Evolutionary conservation across 2,797 vertebrate genomes (phyloP).

Genomic region (Perodicticus potto): DNA sequence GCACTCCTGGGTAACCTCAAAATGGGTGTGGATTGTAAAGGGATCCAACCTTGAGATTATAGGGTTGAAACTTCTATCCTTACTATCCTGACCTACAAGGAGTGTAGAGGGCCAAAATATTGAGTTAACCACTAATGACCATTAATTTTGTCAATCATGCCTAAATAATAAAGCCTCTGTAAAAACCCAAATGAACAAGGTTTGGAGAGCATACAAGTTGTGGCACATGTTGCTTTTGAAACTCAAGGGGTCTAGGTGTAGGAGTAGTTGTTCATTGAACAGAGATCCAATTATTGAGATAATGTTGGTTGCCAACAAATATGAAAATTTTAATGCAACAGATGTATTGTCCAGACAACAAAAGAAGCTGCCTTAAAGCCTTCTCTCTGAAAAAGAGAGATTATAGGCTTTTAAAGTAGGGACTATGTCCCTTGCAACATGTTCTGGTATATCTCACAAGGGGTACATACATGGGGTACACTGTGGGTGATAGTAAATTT

Average conservation of each 20-base stretch:
- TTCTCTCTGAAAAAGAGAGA: neutral
- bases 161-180: neutral
- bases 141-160: neutral
- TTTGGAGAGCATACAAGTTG: neutral
- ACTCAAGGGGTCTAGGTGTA: neutral
- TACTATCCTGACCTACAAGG: neutral
- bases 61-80: neutral
- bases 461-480: neutral
- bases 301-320: neutral
- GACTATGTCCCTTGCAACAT: neutral
- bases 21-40: neutral
- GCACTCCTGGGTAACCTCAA: neutral
- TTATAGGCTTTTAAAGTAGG: neutral
- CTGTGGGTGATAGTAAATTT: neutral
- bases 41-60: neutral
- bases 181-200: fast-evolving
- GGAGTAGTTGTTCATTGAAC: neutral
- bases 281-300: neutral
- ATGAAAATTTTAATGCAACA: neutral
- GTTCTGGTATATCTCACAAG: neutral
- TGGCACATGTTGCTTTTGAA: neutral
- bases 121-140: neutral
- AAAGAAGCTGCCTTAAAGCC: neutral
- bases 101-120: fast-evolving
- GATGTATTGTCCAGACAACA: neutral